phyloP scores from a whole-genome alignment of 1,140 invertebrate species.

The Atta colombica region DNA sequence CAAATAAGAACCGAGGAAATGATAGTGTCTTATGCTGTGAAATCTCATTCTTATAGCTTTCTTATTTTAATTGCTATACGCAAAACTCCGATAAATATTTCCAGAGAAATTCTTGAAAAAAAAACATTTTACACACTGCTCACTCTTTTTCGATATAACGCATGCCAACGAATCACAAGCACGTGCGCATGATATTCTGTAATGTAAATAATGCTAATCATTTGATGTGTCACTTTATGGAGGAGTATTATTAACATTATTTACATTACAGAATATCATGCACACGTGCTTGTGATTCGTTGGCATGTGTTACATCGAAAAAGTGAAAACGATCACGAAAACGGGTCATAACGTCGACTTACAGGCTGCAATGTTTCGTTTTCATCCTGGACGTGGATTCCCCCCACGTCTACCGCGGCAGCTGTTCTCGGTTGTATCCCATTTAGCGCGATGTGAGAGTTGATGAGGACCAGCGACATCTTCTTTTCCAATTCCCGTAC shows the following conservation, averaged over 20 bases:
- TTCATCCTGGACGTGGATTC: conserved; percentile 86
- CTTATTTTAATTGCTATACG: background rate
- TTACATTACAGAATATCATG: background rate
- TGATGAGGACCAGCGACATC: conserved; percentile 87
- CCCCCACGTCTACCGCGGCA: conserved; percentile 88
- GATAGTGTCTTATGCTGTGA: background rate
- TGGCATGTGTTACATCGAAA: background rate
- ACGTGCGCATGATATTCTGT: background rate
- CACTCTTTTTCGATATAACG: background rate
- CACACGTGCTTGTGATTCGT: background rate
- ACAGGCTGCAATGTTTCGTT: conserved; percentile 69
- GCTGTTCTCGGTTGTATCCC: conserved; percentile 85
- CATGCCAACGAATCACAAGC: background rate
- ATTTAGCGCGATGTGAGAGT: conserved; percentile 87
- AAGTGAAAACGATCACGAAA: conserved; percentile 26
- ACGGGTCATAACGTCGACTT: conserved; percentile 24
- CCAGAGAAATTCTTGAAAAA: background rate
- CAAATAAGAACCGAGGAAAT: background rate
- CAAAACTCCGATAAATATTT: background rate
- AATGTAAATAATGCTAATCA: background rate
- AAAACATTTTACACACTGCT: background rate
- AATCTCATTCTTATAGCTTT: background rate
- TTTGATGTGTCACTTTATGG: background rate
- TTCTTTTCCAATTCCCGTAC: conserved; percentile 84
- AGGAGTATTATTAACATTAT: background rate